Conservation (phyloP, 2,888 invertebrate species). For the Cancer borealis region DNA sequence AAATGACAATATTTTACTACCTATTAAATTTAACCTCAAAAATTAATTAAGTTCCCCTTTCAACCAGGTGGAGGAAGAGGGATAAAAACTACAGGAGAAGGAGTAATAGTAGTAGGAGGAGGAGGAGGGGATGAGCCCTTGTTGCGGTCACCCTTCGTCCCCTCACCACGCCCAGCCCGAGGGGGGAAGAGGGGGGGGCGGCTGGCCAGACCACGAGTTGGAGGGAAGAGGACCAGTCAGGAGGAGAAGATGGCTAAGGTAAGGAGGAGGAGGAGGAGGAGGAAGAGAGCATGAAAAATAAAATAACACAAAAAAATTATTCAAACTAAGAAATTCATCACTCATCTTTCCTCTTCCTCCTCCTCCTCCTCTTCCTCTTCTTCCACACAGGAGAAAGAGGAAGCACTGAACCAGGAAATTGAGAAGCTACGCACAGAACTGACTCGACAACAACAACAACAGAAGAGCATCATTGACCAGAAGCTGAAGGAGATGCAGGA, state of each 20-base stretch:
- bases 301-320: background rate
- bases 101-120: background rate
- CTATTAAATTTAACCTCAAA: background rate
- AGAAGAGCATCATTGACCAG: constrained; percentile 63
- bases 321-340: background rate
- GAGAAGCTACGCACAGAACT: constrained; percentile 71
- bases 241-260: constrained; percentile 38
- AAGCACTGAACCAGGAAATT: constrained; percentile 74
- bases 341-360: background rate
- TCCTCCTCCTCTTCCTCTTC: background rate
- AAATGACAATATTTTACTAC: background rate
- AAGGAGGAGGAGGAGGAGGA: constrained; percentile 40
- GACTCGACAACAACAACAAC: constrained; percentile 62
- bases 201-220: background rate
- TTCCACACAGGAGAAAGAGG: constrained; percentile 66
- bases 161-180: background rate
- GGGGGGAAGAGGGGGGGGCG: background rate
- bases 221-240: background rate
- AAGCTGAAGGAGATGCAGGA: constrained; percentile 59
- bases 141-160: constrained; percentile 62
- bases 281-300: background rate
- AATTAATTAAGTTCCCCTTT: background rate
- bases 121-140: background rate
- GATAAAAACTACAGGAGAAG: background rate
- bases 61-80: background rate